A percentile compares a stretch with the other conserved stretches of the same genome.
phyloP scores from a whole-genome alignment of 2,797 vertebrate genomes.

The Xenops minutus region DNA sequence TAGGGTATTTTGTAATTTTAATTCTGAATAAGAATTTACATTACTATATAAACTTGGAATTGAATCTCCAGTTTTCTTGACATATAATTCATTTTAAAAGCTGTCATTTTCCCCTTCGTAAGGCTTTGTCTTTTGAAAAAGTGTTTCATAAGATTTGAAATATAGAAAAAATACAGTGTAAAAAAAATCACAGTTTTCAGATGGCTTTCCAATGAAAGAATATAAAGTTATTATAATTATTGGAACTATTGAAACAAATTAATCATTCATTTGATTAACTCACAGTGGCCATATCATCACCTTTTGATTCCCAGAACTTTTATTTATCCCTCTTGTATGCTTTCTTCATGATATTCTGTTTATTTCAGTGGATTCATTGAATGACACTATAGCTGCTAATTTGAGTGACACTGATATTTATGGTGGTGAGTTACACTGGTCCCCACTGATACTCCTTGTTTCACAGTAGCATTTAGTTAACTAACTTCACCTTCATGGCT shows the following conservation, averaged over 20 bases:
- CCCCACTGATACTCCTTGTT: constrained; percentile 79
- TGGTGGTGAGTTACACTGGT: constrained; percentile 97
- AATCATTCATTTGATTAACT: constrained; percentile 49
- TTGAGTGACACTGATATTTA: constrained; percentile 99
- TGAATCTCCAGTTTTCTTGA: background rate
- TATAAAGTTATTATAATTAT: background rate
- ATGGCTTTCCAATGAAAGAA: background rate
- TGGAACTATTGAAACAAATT: constrained; percentile 38
- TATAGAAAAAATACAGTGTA: background rate
- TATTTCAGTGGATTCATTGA: constrained; percentile 99
- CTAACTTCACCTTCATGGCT: constrained; percentile 78
- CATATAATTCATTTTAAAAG: background rate
- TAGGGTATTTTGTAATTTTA: background rate
- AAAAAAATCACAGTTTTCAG: background rate
- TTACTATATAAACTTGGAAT: background rate
- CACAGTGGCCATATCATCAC: constrained; percentile 12
- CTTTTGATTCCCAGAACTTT: constrained; percentile 65
- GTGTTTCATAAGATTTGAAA: background rate
- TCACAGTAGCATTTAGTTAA: constrained; percentile 78
- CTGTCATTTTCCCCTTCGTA: background rate
- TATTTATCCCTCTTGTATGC: constrained; percentile 69
- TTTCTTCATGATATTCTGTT: constrained; percentile 83
- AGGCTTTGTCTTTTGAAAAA: background rate
- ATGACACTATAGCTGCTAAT: constrained; percentile 99
- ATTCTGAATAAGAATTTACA: background rate